Evolutionary conservation across 1,140 invertebrate species (phyloP), one percentile per base, ranked within the genome.

Genomic region (Sycophaga agraensis): DNA sequence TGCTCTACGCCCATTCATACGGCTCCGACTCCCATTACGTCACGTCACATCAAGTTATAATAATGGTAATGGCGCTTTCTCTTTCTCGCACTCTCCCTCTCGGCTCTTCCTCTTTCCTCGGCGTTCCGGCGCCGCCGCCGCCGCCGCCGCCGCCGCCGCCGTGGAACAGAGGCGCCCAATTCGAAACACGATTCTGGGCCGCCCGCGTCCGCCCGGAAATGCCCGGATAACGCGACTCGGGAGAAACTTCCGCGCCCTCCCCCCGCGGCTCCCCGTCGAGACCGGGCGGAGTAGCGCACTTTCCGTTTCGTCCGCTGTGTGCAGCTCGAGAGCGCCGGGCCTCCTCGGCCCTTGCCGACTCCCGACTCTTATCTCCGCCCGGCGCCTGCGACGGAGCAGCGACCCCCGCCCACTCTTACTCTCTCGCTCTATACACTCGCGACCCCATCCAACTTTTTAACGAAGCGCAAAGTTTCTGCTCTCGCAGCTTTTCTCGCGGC

Each of bases 11-110:
- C 74, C 73, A 77, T 75, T 74, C 74, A 77, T 77, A 77, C 73
- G 68, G 71, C 71, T 74, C 73, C 72, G 73, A 75, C 74, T 76
- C 70, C 74, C 73, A 77, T 77, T 77, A 77, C 74, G 75, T 77
- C 74, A 76, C 74, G 73, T 77, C 74, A 76, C 74, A 76, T 77
- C 74, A 77, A 74, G 72, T 77, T 77, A 77, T 77, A 77, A 77
- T 77, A 76, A 77, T 77, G 74, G 72, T 75, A 77, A 75, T 75
- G 22, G 28, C 48, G 43, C 19, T 28, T 40, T 22, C 53, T 42
- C 34, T 28, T 37, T 43, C 17, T 35, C 39, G 0, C 28, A 35
- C 16, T 21, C 57, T 37, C 24, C 42, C 28, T 22, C 26, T 12
- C 17, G 26, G 35, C 28, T 54, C n/a, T 43, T 31, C 9, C 39